Evolutionary conservation across 2,888 invertebrate species (phyloP).

Genomic region (Apodemia hepburni): DNA sequence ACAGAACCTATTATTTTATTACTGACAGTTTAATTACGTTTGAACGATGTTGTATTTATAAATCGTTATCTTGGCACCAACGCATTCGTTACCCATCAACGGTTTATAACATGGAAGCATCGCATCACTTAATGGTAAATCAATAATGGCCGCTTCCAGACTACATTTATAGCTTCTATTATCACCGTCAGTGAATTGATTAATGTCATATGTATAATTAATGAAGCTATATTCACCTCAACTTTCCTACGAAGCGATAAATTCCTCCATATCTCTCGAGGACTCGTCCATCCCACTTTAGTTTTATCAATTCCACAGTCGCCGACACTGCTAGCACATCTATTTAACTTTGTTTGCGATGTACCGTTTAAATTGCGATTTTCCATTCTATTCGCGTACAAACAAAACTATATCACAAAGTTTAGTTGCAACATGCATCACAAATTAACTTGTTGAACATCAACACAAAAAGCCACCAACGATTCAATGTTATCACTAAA

Average conservation of each 20-base stretch:
- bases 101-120: slow-evolving; percentile 32
- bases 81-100: slow-evolving; percentile 32
- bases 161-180: slow-evolving; percentile 18
- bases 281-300: slow-evolving; percentile 73
- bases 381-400: slow-evolving; percentile 51
- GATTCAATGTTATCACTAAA: too few relatives aligned
- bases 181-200: slow-evolving; percentile 1
- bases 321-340: slow-evolving; percentile 68
- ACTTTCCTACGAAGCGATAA: slow-evolving; percentile 69
- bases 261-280: slow-evolving; percentile 73
- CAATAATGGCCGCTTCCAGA: slow-evolving; percentile 35
- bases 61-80: slow-evolving; percentile 36
- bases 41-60: slow-evolving; percentile 26
- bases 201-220: slow-evolving; percentile 6
- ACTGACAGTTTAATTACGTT: slow-evolving; percentile 22
- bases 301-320: slow-evolving; percentile 63
- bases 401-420: slow-evolving; percentile 1
- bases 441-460: background rate
- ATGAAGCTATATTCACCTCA: slow-evolving; percentile 50
- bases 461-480: too few relatives aligned
- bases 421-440: slow-evolving; percentile 16
- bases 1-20: slow-evolving; percentile 4
- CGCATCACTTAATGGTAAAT: slow-evolving; percentile 34
- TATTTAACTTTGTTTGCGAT: slow-evolving; percentile 54
- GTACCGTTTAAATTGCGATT: slow-evolving; percentile 56